Base-by-base conservation (phyloP, 2,797 vertebrate genomes). In the Miichthys miiuy region DNA sequence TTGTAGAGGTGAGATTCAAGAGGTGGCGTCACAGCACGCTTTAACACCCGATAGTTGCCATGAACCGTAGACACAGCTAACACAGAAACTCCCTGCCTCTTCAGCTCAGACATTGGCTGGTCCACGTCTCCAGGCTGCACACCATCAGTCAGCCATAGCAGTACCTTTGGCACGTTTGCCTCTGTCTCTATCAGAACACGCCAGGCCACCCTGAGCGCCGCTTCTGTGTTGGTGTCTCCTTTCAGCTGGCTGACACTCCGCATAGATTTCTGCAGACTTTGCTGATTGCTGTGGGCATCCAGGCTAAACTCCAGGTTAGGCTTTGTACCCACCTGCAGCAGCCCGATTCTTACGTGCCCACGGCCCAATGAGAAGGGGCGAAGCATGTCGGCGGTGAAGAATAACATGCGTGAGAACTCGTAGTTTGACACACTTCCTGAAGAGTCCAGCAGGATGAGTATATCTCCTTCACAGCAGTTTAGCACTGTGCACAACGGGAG, bases 81-180 rank as follows among this genome's bases (percentile, higher is more conserved):
- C 62, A 98, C 90, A 0, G 93, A 94, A 1, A 97, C 96, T 0
- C 97, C 97, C 60, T 77, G 86, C 20, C 91, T 94, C 82, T 96
- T 97, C 71, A 99, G 93, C 48, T 92, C 91, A 47, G 87, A 92
- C 95, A 96, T 96, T 6, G 93, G 94, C 78, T 87, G 68, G 0
- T 95, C 95, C 83, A 98, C 93, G 1, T 95, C 91, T 12, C 97
- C 97, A 0, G 94, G 96, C 83, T 96, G 94, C 78, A 95, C 95
- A 0, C 97, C 97, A 0, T 99, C 98, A 0, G 97, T 98, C 88
- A 99, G 92, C 98, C 98, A 98, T 61, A 99, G 91, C 87, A 98
- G 83, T 0, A 98, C 91, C 85, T 96, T 96, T 58, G 97, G 96
- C 46, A 95, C 93, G 0, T 83, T 86, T 0, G 82, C 76, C 10